Percentiles rank a stretch among this genome's conserved stretches.
Conservation (phyloP, 2,888 invertebrate species). For the Cactoblastis cactorum region DNA sequence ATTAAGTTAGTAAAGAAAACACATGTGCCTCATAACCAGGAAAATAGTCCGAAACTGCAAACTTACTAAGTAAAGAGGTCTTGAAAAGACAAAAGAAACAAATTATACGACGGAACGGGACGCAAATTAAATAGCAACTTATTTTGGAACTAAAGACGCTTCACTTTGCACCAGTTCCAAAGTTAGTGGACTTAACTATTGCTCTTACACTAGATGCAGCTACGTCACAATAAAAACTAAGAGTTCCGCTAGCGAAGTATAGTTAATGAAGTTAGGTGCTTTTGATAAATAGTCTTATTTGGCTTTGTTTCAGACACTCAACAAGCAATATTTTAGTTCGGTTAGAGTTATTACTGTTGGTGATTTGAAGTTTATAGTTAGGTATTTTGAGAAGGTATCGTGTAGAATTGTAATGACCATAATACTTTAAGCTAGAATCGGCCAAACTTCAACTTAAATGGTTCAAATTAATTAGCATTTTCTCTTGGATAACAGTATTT, state of each 20-base stretch:
- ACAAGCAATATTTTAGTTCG: background rate
- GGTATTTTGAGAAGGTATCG: background rate
- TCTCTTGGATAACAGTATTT: too few species aligned
- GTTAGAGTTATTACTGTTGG: background rate
- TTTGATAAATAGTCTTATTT: constrained; percentile 9
- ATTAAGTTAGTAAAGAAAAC: too few species aligned
- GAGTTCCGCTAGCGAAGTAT: constrained; percentile 1
- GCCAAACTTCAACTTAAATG: too few species aligned
- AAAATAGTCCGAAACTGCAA: background rate
- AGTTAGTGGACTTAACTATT: constrained; percentile 11
- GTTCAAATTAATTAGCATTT: too few species aligned
- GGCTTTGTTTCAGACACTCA: constrained; percentile 4
- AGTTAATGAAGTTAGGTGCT: constrained; percentile 6
- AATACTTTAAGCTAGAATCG: too few species aligned
- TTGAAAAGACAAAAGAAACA: background rate
- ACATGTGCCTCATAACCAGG: background rate
- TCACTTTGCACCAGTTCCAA: constrained; percentile 6
- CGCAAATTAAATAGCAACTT: constrained; percentile 1
- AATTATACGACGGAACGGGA: background rate
- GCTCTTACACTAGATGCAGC: constrained; percentile 10
- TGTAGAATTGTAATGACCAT: background rate
- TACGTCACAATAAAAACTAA: constrained; percentile 10
- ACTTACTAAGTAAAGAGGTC: background rate
- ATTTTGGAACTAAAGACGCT: constrained; percentile 7
- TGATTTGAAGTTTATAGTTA: background rate